A percentile compares a stretch with the other conserved stretches of the same genome.
These are phyloP conservation scores for Netelia inedita DNA, from an alignment of 2,888 invertebrate genomes.

Conservation along the genomic window DNA sequence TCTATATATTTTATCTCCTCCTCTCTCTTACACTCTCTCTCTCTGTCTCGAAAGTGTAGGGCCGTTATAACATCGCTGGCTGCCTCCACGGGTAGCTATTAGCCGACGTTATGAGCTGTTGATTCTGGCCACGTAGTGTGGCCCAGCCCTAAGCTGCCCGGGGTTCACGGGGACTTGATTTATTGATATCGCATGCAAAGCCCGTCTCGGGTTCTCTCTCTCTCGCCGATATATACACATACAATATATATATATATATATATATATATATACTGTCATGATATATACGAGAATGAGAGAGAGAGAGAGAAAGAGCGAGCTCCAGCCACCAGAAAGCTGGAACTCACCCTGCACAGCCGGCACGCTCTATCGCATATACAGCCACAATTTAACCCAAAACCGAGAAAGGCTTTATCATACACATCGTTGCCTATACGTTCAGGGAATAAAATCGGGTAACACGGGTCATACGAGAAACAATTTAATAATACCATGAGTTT, in stretches of 20 bases:
- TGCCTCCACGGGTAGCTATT: constrained; percentile 82
- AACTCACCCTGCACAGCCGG: constrained; percentile 38
- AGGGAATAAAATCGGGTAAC: not conserved
- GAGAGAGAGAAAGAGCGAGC: constrained; percentile 29
- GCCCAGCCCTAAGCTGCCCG: constrained; percentile 82
- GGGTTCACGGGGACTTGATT: constrained; percentile 84
- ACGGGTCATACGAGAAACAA: not conserved
- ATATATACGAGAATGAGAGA: constrained; percentile 32
- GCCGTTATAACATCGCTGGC: constrained; percentile 57
- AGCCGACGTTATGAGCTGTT: constrained; percentile 85
- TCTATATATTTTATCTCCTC: not conserved
- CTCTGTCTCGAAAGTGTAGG: constrained; percentile 24
- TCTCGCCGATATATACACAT: constrained; percentile 70
- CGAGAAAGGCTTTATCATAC: constrained; percentile 34
- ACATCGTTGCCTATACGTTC: not conserved
- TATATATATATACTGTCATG: constrained; percentile 10
- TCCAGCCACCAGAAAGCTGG: constrained; percentile 19
- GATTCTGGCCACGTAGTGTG: constrained; percentile 85
- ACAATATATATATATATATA: constrained; percentile 6
- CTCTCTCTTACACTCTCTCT: constrained; percentile 4
- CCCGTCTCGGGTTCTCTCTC: constrained; percentile 79
- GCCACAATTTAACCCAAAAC: constrained; percentile 28
- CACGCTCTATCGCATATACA: constrained; percentile 16
- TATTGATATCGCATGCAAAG: constrained; percentile 86
- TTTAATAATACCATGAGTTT: not conserved